Conservation (phyloP, 2,113 vertebrate species). For the Catagonus wagneri region DNA sequence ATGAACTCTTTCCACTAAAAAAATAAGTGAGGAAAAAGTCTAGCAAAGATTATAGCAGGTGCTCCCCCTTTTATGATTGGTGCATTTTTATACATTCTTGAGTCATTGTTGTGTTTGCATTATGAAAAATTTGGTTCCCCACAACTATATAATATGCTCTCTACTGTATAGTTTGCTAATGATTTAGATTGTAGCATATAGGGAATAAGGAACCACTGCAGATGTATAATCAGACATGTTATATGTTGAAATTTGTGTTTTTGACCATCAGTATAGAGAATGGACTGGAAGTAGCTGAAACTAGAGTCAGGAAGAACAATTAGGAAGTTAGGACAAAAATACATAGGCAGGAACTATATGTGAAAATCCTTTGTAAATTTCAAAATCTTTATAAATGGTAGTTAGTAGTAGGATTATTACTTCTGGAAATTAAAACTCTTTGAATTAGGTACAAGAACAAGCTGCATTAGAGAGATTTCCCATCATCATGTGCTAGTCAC, state of each 20-base stretch:
- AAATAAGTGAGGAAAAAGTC: neutral
- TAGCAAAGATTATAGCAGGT: neutral
- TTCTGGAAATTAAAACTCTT: slow-evolving; percentile 25
- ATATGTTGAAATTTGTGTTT: neutral
- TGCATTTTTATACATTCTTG: neutral
- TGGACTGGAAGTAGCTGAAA: neutral
- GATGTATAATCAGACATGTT: neutral
- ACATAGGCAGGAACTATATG: neutral
- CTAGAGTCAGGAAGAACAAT: neutral
- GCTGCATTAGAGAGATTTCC: neutral
- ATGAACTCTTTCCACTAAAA: neutral
- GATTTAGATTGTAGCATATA: neutral
- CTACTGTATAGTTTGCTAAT: neutral
- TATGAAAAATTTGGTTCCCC: neutral
- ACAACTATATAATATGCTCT: neutral
- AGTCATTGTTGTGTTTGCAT: neutral
- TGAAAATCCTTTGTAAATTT: neutral
- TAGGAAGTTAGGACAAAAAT: neutral
- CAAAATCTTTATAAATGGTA: neutral
- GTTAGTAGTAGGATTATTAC: slow-evolving; percentile 38
- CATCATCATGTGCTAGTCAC: neutral
- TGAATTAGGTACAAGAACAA: slow-evolving; percentile 21
- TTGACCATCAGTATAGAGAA: neutral
- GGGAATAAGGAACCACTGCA: neutral
- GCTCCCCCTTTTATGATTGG: rapidly evolving